Base-by-base conservation (phyloP, 2,888 invertebrate species). In the Cerastis leucographa region DNA sequence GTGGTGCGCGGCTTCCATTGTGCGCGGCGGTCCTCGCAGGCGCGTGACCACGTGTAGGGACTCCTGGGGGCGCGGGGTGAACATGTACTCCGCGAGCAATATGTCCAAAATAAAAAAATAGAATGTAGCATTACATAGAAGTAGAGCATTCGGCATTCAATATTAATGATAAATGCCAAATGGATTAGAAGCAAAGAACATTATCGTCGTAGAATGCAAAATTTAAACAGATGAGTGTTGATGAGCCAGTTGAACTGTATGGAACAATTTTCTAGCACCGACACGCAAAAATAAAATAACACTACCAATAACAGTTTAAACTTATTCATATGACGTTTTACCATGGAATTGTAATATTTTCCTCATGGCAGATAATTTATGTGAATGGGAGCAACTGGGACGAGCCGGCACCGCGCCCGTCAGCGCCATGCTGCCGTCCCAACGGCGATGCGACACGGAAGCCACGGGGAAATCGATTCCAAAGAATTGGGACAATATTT, bases 401-500 rank as follows among this genome's bases (percentile, higher is more conserved):
- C 88, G 79, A 82, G 82, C 84, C 86, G 87, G 89, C 85, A 90
- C 89, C 86, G 88, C 81, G 42, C 81, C 83, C 82, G 74, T 19
- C 61, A 61, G 59, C 29, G 59, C 17, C 59, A 29, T 17, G 46
- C 2, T 56, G 70, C 70, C 71, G 73, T 72, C 76, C 79, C 84
- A 78, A 78, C 85, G 78, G 68, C 80, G 76, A 54, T 40, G 72
- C 80, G 84, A 81, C 92, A 92, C 93, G 91, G 89, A 92, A 92
- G 89, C 86, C 78, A 81, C 83, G 89, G 87, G 91, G 90, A 92
- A 93, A 94, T 94, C 94, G 94, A 94, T 93, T 85, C 71, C 69
- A 44, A 85, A 81, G 81, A 93, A 93, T 91, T 92, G 87, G 92
- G 91, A 92, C 92, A 78, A 84, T 83, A 84, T 88, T 88, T 83